Conservation (phyloP, 2,113 vertebrate genomes). For the Tachysurus fulvidraco region DNA sequence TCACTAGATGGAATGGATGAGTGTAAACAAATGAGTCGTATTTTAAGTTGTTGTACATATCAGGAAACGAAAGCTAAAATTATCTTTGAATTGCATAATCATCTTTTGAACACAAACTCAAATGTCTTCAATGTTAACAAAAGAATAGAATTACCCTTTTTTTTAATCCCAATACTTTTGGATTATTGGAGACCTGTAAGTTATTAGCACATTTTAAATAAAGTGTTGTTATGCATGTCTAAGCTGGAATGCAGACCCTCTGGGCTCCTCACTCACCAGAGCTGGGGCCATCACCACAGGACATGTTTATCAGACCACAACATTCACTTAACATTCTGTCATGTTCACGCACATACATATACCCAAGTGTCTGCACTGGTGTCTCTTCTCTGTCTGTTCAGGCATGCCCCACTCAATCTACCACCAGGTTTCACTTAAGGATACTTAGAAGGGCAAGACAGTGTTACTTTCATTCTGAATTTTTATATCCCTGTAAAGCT, state of each 20-base stretch:
- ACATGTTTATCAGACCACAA: constrained; percentile 45
- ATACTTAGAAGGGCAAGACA: background rate
- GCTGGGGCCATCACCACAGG: constrained; percentile 34
- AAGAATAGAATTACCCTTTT: background rate
- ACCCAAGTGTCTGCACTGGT: background rate
- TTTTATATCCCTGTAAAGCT: no score
- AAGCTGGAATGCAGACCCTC: constrained; percentile 63
- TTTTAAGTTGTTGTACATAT: background rate
- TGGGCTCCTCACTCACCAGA: constrained; percentile 26
- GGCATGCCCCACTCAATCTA: constrained; percentile 28
- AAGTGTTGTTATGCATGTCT: constrained; percentile 59
- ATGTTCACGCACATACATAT: background rate
- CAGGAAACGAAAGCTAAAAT: background rate
- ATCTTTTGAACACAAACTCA: background rate
- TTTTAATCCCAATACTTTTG: no score
- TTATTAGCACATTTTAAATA: background rate
- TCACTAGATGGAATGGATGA: background rate
- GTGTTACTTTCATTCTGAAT: no score
- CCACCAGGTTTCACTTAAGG: constrained; percentile 7
- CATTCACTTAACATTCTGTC: constrained; percentile 28
- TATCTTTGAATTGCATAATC: background rate
- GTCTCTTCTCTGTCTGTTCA: constrained; percentile 43
- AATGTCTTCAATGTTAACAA: background rate
- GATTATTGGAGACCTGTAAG: no score
- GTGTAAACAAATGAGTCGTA: background rate